Evolutionary conservation across 2,113 vertebrate genomes (phyloP).

Genomic region (Petrocephalus microphthalmus): DNA sequence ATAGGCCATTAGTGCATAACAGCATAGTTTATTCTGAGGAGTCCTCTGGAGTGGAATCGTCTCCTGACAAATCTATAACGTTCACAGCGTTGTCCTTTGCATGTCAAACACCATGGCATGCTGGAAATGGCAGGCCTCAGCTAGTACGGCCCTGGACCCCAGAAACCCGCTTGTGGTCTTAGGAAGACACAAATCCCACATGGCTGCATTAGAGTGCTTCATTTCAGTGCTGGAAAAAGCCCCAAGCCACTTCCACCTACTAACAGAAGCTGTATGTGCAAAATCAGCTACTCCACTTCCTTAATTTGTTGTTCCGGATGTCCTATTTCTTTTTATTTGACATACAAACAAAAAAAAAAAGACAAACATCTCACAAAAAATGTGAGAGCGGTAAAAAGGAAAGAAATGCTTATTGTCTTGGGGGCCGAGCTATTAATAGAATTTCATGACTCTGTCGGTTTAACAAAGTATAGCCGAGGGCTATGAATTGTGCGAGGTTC

Average conservation of each 20-base stretch:
- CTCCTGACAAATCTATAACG: neutral
- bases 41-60: neutral
- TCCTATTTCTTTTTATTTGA: constrained; percentile 35
- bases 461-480: constrained; percentile 30
- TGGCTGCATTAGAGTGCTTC: neutral
- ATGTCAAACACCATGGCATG: neutral
- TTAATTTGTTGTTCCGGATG: constrained; percentile 13
- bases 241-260: neutral
- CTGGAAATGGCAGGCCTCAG: neutral
- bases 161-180: neutral
- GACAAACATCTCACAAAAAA: constrained; percentile 23
- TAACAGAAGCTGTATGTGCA: constrained; percentile 10
- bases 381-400: constrained; percentile 25
- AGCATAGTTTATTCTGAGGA: constrained; percentile 13
- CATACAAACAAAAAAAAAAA: constrained; percentile 20
- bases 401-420: constrained; percentile 31
- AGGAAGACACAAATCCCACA: neutral
- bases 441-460: constrained; percentile 36
- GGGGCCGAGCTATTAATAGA: constrained; percentile 40
- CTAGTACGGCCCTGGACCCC: neutral
- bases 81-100: neutral
- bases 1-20: neutral
- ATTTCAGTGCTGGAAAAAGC: neutral
- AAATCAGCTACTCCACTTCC: constrained; percentile 21
- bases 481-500: constrained; percentile 24